Conservation (phyloP, 2,113 vertebrate species). For the Columbina picui region DNA sequence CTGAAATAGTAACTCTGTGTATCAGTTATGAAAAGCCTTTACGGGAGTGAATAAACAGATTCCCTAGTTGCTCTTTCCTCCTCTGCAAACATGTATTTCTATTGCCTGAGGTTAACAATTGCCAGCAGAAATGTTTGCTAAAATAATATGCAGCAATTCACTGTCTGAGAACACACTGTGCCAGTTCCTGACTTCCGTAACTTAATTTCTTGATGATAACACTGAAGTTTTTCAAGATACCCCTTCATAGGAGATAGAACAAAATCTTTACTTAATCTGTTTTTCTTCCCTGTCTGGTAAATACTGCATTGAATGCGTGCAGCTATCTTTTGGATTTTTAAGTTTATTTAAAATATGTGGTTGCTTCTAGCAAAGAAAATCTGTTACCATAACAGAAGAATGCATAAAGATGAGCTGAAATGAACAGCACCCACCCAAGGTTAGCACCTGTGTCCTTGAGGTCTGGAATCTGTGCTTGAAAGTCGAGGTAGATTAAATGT, state of each 20-base stretch:
- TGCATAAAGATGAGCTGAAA: background rate
- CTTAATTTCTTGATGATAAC: background rate
- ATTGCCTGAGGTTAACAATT: constrained; percentile 17
- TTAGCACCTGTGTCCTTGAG: background rate
- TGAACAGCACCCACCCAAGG: background rate
- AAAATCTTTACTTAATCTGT: background rate
- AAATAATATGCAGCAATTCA: constrained; percentile 19
- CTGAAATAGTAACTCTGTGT: background rate
- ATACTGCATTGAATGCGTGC: background rate
- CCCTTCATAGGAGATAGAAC: background rate
- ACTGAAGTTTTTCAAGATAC: background rate
- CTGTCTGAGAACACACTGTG: background rate
- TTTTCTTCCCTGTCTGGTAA: background rate
- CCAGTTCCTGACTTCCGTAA: background rate
- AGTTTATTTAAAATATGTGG: background rate
- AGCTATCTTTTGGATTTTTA: background rate
- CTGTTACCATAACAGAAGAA: background rate
- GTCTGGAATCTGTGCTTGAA: background rate
- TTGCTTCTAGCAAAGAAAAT: background rate
- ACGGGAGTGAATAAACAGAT: constrained; percentile 5
- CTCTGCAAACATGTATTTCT: constrained; percentile 20
- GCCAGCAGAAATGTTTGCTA: constrained; percentile 18
- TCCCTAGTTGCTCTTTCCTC: constrained; percentile 9
- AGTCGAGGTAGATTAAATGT: background rate
- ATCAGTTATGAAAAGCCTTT: constrained; percentile 11